A percentile compares a stretch with the other conserved stretches of the same genome.
These are phyloP conservation scores for Orcinus orca DNA, from an alignment of 2,113 vertebrate genomes.

Conservation along the genomic window DNA sequence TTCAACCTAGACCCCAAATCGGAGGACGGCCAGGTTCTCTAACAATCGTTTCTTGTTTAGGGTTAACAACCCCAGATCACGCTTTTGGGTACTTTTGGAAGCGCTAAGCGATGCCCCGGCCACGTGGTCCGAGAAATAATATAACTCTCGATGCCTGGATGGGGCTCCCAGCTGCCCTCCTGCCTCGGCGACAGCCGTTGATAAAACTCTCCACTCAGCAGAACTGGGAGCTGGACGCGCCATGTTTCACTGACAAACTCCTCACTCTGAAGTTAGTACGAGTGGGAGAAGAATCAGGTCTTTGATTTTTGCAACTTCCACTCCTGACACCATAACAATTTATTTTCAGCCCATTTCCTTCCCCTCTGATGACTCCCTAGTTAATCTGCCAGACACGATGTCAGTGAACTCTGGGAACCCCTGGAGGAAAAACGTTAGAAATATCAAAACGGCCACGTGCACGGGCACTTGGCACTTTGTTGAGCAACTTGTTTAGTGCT, in stretches of 20 bases:
- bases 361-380: neutral
- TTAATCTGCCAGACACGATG: conserved; percentile 32
- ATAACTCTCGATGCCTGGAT: accelerated
- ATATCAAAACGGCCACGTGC: conserved; percentile 25
- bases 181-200: accelerated
- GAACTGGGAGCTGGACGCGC: accelerated
- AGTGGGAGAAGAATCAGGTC: neutral
- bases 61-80: neutral
- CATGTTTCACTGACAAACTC: accelerated
- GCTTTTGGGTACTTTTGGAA: neutral
- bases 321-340: neutral
- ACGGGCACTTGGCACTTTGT: conserved; percentile 29
- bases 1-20: neutral
- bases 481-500: conserved; percentile 60
- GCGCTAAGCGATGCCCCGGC: accelerated
- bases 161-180: neutral
- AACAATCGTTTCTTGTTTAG: neutral
- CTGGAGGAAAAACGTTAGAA: neutral
- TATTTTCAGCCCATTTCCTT: neutral
- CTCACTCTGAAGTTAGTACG: neutral
- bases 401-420: conserved; percentile 33
- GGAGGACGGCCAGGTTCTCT: accelerated
- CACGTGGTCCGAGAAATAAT: neutral
- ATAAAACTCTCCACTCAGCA: neutral
- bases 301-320: neutral